These are phyloP conservation scores for Steinernema khuongi DNA, from an alignment of 1,140 invertebrate species.

Conservation along the genomic window DNA sequence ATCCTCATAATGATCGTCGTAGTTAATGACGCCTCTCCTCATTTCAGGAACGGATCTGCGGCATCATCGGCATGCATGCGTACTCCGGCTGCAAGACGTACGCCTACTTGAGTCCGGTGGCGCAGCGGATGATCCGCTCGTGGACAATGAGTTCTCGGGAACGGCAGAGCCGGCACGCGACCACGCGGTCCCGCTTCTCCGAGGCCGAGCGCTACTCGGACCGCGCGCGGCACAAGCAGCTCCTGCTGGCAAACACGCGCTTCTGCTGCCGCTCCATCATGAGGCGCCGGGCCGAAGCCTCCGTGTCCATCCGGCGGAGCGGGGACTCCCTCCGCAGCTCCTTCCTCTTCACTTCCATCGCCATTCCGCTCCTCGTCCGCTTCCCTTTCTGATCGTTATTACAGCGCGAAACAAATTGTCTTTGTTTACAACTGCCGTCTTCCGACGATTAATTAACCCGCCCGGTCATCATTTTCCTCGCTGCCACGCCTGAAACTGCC, in stretches of 20 bases:
- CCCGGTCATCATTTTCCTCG: background rate
- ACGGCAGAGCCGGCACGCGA: background rate
- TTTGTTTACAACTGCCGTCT: conserved; percentile 10
- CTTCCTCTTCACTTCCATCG: conserved; percentile 1
- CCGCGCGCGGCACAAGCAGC: conserved; percentile 3
- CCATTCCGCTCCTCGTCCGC: background rate
- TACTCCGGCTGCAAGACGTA: background rate
- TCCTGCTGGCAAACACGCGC: conserved; percentile 1
- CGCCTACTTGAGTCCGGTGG: background rate
- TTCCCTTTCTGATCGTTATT: background rate
- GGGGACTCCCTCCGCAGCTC: background rate
- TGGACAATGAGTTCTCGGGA: background rate
- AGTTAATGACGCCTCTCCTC: too few species aligned
- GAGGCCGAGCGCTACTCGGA: background rate
- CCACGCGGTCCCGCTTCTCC: background rate
- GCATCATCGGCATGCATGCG: background rate
- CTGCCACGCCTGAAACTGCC: background rate
- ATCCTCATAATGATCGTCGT: too few species aligned
- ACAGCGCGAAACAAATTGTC: background rate
- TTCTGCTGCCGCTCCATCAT: conserved; percentile 8
- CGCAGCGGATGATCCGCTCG: background rate
- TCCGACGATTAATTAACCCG: background rate
- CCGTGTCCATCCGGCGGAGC: background rate
- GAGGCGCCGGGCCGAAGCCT: background rate
- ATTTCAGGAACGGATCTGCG: background rate